Percentiles rank a stretch among this genome's conserved stretches.
Conservation (phyloP, 2,113 vertebrate genomes). For the Salvator merianae region DNA sequence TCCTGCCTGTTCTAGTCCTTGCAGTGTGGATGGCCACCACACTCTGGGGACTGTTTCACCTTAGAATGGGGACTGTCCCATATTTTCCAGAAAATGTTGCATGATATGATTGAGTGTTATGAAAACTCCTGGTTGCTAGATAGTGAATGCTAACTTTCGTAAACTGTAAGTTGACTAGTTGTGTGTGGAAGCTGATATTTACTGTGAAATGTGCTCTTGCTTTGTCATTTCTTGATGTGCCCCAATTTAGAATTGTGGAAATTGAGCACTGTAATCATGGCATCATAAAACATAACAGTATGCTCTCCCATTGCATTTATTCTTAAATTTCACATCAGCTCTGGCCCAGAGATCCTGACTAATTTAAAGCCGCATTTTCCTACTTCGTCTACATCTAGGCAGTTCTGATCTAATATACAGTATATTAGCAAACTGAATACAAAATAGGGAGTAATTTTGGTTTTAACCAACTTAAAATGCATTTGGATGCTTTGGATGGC, state of each 20-base stretch:
- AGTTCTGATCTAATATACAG: not conserved
- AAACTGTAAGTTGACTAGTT: too few species aligned
- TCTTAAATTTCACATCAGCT: not conserved
- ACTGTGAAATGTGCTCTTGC: not conserved
- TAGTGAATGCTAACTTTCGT: too few species aligned
- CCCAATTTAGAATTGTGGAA: not conserved
- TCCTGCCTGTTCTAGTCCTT: too few species aligned
- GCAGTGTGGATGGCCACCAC: too few species aligned
- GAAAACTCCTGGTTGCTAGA: too few species aligned
- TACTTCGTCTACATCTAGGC: not conserved
- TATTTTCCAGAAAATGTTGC: too few species aligned
- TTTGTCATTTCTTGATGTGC: not conserved
- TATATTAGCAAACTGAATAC: not conserved
- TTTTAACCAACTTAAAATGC: too few species aligned
- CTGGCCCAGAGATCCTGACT: not conserved
- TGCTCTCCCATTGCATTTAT: not conserved
- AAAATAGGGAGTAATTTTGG: not conserved
- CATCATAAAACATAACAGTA: not conserved
- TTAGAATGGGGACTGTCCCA: too few species aligned
- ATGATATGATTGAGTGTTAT: too few species aligned
- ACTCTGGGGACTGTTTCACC: too few species aligned
- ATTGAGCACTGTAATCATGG: not conserved
- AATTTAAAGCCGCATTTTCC: not conserved
- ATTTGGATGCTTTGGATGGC: too few species aligned
- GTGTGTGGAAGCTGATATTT: not conserved